Percentiles rank a stretch among this genome's conserved stretches.
phyloP scores from a whole-genome alignment of 2,888 invertebrate species.

The Hydraecia micacea region DNA sequence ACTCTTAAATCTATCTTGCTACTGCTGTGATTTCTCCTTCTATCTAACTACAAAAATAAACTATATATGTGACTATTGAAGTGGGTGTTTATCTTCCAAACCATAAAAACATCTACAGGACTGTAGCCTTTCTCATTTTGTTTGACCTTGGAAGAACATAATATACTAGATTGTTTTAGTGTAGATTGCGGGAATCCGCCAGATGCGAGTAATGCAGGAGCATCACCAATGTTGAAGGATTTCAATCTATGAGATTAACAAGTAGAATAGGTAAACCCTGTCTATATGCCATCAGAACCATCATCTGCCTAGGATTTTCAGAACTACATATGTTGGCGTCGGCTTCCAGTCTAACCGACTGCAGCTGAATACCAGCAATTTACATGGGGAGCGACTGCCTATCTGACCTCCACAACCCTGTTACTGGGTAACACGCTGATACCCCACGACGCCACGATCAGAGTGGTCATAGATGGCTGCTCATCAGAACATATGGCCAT shows the following conservation, averaged over 20 bases:
- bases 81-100: too few relatives aligned
- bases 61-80: too few relatives aligned
- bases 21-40: too few relatives aligned
- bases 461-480: too few relatives aligned
- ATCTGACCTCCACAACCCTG: too few relatives aligned
- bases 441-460: too few relatives aligned
- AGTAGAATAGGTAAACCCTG: neutral
- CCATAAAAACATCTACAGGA: too few relatives aligned
- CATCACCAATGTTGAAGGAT: neutral
- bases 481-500: too few relatives aligned
- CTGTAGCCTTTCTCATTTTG: constrained; percentile 9
- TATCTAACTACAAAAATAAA: too few relatives aligned
- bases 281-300: neutral
- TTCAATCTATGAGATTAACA: neutral
- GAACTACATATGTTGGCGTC: neutral
- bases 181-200: neutral
- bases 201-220: neutral
- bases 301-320: neutral
- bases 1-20: too few relatives aligned
- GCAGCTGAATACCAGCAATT: neutral
- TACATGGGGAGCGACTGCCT: neutral
- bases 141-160: constrained; percentile 3
- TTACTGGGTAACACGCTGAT: too few relatives aligned
- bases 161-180: constrained; percentile 6
- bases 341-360: too few relatives aligned